Base-by-base conservation (phyloP, 2,113 vertebrate species). In the Orientallactaga bullata region DNA sequence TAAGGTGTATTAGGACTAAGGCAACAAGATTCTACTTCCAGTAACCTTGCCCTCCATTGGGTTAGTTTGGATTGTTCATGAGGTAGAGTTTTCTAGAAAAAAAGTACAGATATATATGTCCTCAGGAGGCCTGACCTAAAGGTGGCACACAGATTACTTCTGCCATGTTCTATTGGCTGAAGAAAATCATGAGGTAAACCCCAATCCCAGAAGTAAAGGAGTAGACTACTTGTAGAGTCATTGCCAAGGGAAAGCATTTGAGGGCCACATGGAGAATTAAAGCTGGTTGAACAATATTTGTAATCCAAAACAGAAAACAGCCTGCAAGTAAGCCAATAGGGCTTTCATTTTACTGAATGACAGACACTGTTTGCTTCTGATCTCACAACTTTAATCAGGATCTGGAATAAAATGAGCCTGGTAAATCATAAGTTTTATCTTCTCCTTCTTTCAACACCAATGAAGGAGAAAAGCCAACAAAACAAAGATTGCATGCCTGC, bases 321-420 rank as follows among this genome's bases (percentile, higher is more conserved):
- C n/a, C n/a, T n/a, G n/a, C n/a, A n/a, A n/a, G n/a, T n/a, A n/a
- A n/a, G n/a, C n/a, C n/a, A n/a, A n/a, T n/a, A n/a, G n/a, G n/a
- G n/a, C n/a, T n/a, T n/a, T n/a, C 58, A 79, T 89, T 91, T 91
- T 58, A 87, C 13, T 17, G 20, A 82, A 20, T 82, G 55, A 65
- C 80, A 74, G 73, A 71, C 42, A 6, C 35, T 81, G 16, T 89
- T 95, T 93, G 60, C 23, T n/a, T 74, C 60, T 88, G 60, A 72
- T 86, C 30, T 37, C 5, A 89, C 76, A 35, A 13, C 51, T 37
- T 93, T 85, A 88, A 69, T 85, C 26, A 61, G 28, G 13, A 79
- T 92, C 81, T 89, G 60, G 23, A 58, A 8, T 39, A 86, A 95
- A 84, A 79, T 61, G 65, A 81, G 35, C 84, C 63, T 84, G 76